Base-by-base conservation (phyloP, 2,888 invertebrate genomes). In the Himalopsyche japonica region DNA sequence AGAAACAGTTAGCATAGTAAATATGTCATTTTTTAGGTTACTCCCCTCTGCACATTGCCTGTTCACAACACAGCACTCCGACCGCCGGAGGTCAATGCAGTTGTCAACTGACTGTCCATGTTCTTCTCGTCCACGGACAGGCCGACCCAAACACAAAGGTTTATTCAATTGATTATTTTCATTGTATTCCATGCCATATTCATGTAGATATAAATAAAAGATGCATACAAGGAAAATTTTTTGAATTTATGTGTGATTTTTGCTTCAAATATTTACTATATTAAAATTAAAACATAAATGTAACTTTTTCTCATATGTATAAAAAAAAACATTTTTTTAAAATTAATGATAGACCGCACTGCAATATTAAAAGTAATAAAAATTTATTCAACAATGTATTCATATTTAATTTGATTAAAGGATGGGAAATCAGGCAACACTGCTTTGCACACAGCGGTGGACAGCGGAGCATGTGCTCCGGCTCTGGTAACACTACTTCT, bases 371-470 rank as follows among this genome's bases (percentile, higher is more conserved):
- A 32, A 32, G 3, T 32, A 4, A 6, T 32, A 32, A 32, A 32
- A 32, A 2, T 15, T 24, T 10, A 3, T 64, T 2, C 3, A 10
- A 43, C 8, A 43, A 3, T 15, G 15, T 49, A 78, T 32, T 48
- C 32, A 78, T 64, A 3, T 81, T 32, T 6, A n/a, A 70, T 47
- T 76, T 48, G 15, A 80, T 57, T 82, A 76, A 87, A 92, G 92
- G 92, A 92, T 82, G 88, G 90, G 4, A 91, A 91, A 81, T 91
- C 91, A 0, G 90, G 91, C 0, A 92, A 92, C 88, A 91, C 91
- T 0, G 89, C 92, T 0, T 89, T 92, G 7, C 92, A 92, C 84
- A 87, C 91, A 76, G 92, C 92, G 1, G 91, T 92, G 49, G 91
- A 91, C 88, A 90, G 91, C 0, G 88, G 89, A 0, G 88, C 88